phyloP scores from a whole-genome alignment of 2,113 vertebrate genomes.

The Gambusia holbrooki region DNA sequence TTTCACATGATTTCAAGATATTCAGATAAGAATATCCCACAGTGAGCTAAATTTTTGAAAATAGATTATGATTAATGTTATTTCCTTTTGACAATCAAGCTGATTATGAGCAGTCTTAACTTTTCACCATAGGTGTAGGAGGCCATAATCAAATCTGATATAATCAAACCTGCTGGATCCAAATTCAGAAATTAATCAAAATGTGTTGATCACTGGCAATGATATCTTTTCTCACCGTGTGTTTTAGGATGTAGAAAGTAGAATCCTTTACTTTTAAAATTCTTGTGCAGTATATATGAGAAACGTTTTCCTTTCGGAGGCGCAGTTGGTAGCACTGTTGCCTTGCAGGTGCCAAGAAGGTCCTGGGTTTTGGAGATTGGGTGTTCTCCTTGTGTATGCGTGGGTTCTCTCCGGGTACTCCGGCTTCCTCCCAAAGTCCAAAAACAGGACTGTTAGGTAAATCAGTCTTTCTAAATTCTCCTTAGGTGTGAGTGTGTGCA shows the following conservation, averaged over 20 bases:
- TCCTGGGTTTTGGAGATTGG: too few species aligned
- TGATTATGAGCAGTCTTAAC: conserved; percentile 39
- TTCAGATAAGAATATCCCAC: conserved; percentile 30
- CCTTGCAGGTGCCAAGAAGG: too few species aligned
- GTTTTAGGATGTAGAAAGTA: neutral
- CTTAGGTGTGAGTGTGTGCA: too few species aligned
- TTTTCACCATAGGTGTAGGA: conserved; percentile 27
- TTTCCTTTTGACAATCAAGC: conserved; percentile 42
- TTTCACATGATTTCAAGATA: conserved; percentile 30
- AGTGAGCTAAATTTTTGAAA: conserved; percentile 42
- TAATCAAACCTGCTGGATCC: conserved; percentile 48
- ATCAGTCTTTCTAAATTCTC: too few species aligned
- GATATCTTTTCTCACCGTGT: conserved; percentile 9
- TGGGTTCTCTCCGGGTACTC: too few species aligned
- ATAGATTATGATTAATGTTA: conserved; percentile 37
- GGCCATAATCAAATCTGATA: conserved; percentile 32
- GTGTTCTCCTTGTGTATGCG: too few species aligned
- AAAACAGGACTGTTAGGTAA: too few species aligned
- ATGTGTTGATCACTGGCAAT: conserved; percentile 33
- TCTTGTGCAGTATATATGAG: too few species aligned
- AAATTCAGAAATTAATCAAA: conserved; percentile 46
- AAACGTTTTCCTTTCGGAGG: too few species aligned
- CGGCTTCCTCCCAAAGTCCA: too few species aligned
- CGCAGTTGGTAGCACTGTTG: too few species aligned
- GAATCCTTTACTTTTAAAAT: too few species aligned